Evolutionary conservation across 2,888 invertebrate genomes (phyloP), one percentile per base, ranked within the genome.

Genomic region (Lamproptera curius): DNA sequence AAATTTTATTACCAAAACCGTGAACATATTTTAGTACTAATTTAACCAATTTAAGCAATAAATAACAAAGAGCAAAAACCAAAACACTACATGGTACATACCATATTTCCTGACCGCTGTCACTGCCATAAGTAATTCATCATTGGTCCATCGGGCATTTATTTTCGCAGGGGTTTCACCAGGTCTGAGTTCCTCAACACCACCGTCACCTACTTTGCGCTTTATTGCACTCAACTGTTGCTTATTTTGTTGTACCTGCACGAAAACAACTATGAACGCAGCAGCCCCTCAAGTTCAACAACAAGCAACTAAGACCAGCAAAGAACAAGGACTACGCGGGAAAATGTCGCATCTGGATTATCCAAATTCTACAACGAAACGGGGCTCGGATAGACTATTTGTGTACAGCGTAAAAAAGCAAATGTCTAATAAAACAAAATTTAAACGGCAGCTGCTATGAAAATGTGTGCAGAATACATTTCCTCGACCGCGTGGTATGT

Each of bases 201-300:
- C 85, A 1, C 74, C 54, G 46, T 86, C 86, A 75, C 88, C 63
- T 87, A 87, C 93, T 79, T 95, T 95, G 50, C 94, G 92, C 75
- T 96, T 96, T 70, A 96, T 88, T 37, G 95, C 91, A 68, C 97
- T 96, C 57, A 97, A 91, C 67, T 93, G 92, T 77, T 98, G 98
- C 71, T 98, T 97, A 80, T 97, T 97, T 61, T 94, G 94, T 80
- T 98, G 98, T 47, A 98, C 97, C 97, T 97, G 64, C 26, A 42
- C 26, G 36, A 54, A 51, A 14, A 47, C 16, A 34, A 15, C 14
- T 41, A 16, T 44, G 28, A 33, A 4, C 38, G 8, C 11, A 5
- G 26, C 17, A 4, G 26, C 23, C 6, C 28, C n/a, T 15, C 10
- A 23, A 2, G 16, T 35, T 11, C 17, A 35, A 20, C 16, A 9